A percentile compares a stretch with the other conserved stretches of the same genome.
These are phyloP conservation scores for Molanna angustata DNA, from an alignment of 2,888 invertebrate species.

Conservation along the genomic window DNA sequence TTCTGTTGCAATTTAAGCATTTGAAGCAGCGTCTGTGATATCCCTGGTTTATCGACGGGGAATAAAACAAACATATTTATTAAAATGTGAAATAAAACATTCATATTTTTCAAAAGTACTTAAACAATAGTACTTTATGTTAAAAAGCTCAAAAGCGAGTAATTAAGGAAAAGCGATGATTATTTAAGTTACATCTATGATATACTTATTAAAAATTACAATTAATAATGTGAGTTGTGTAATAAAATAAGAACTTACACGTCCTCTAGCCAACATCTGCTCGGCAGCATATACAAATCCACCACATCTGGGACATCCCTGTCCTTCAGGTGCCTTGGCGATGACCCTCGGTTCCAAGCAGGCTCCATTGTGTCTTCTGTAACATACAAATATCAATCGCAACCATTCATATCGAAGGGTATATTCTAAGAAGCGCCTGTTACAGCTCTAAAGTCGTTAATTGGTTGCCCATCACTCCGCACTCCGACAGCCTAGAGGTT, in stretches of 20 bases:
- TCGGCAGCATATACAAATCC: conserved; percentile 89
- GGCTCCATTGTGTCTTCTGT: conserved; percentile 59
- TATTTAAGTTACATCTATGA: too few species aligned
- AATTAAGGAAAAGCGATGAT: too few species aligned
- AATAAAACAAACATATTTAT: neutral
- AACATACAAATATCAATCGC: conserved; percentile 9
- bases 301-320: conserved; percentile 87
- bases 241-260: conserved; percentile 57
- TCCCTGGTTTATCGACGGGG: conserved; percentile 53
- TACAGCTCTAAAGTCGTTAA: conserved; percentile 32
- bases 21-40: conserved; percentile 91
- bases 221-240: neutral
- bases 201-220: too few species aligned
- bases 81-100: neutral
- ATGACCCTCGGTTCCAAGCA: conserved; percentile 68
- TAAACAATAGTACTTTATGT: too few species aligned
- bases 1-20: conserved; percentile 80
- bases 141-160: too few species aligned
- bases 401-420: neutral
- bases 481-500: conserved; percentile 29
- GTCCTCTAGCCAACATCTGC: conserved; percentile 87
- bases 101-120: too few species aligned
- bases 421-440: conserved; percentile 23
- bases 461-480: conserved; percentile 27
- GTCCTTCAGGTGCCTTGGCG: conserved; percentile 79